Base-by-base conservation (phyloP, 1,140 invertebrate species). In the Polypedilum vanderplanki region DNA sequence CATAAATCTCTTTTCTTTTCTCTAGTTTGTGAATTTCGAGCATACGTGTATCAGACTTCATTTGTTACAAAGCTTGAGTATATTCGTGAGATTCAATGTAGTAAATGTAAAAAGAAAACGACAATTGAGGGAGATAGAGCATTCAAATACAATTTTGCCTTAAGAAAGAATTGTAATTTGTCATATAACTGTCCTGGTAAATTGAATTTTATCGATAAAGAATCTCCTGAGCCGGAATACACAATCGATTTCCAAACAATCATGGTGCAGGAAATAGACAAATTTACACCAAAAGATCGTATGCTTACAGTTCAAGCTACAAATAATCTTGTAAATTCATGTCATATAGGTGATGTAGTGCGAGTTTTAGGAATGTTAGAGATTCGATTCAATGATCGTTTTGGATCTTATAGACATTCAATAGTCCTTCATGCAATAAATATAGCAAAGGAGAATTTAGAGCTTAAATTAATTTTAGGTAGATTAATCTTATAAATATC, bases 261-360 rank as follows among this genome's bases (percentile, higher is more conserved):
- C 18, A 18, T 10, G 18, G 20, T 70, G 20, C 65, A 70, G 10
- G 17, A 70, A 22, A 7, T 70, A 3, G 20, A 22, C 10, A 70
- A 70, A 22, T 57, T 57, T 15, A 70, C 65, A 18, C 20, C 17
- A 8, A 20, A 18, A 70, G 5, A 18, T 22, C 4, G 20, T 1
- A 10, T 90, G 9, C 88, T 94, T 83, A 90, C 88, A 87, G 88
- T 95, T 1, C 88, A 91, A 40, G 81, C 96, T 41, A 89, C 96
- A 80, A 90, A 96, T 86, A 94, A 96, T 84, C 84, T 97, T 10
- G 92, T 96, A 1, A 93, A 96, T 83, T 84, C 83, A 74, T 95
- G 93, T 82, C 93, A 94, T 83, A 93, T 94, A 76, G 94, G 95
- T 10, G 93, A 96, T 86, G 90, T 94, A 87, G 87, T 97, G 12